These are phyloP conservation scores for Coccyzus lansbergi DNA, from an alignment of 2,797 vertebrate species.

Conservation along the genomic window DNA sequence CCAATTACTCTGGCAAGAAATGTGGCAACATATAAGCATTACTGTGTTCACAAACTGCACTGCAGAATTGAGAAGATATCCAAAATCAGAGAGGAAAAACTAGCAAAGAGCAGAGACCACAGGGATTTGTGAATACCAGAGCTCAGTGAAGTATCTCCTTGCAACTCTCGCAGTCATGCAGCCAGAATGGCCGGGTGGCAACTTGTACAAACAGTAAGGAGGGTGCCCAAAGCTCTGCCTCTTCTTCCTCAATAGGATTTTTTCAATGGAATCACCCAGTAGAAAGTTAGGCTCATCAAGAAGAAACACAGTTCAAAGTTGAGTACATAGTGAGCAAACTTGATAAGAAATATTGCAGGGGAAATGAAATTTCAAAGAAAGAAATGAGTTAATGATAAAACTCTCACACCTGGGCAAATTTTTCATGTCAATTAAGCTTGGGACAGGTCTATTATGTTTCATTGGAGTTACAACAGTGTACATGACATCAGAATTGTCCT, in stretches of 20 bases:
- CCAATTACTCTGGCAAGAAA: not conserved
- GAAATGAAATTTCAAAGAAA: not conserved
- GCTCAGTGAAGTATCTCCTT: not conserved
- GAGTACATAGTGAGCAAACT: not conserved
- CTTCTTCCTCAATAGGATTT: not conserved
- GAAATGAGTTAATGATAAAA: not conserved
- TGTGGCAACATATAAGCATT: not conserved
- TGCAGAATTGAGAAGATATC: not conserved
- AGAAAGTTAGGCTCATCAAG: not conserved
- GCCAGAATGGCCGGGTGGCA: not conserved
- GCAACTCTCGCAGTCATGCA: not conserved
- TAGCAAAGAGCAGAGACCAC: not conserved
- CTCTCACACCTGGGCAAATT: not conserved
- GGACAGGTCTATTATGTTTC: not conserved
- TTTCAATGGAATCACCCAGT: not conserved
- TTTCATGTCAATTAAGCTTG: not conserved
- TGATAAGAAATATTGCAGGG: slow-evolving; percentile 2
- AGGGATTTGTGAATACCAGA: not conserved
- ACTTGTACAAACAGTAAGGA: not conserved
- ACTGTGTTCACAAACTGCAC: not conserved
- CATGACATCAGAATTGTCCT: not conserved
- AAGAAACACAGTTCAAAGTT: not conserved
- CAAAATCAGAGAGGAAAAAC: not conserved
- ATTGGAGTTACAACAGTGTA: not conserved
- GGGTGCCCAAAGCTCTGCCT: not conserved